A percentile compares a stretch with the other conserved stretches of the same genome.
phyloP scores from a whole-genome alignment of 2,888 invertebrate species.

The Idaea straminata region DNA sequence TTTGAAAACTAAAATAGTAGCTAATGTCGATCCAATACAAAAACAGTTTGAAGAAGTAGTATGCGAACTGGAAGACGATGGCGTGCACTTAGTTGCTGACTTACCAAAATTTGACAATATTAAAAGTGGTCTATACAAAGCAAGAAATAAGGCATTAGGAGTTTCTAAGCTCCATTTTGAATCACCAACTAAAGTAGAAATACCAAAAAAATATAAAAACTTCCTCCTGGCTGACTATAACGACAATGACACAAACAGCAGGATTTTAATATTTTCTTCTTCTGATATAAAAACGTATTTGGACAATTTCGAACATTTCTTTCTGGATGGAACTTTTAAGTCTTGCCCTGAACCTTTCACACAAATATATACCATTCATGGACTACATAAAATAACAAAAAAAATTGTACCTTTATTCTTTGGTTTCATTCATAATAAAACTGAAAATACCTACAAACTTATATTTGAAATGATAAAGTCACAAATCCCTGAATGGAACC shows the following conservation, averaged over 20 bases:
- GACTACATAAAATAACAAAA: conserved; percentile 8
- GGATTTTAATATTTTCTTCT: conserved; percentile 3
- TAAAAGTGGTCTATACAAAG: conserved; percentile 19
- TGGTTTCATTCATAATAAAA: conserved; percentile 5
- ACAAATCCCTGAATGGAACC: conserved; percentile 3
- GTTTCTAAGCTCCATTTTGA: conserved; percentile 13
- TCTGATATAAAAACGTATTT: not conserved
- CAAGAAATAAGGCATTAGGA: conserved; percentile 12
- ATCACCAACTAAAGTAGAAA: conserved; percentile 8
- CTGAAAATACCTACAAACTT: conserved; percentile 10
- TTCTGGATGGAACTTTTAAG: conserved; percentile 17
- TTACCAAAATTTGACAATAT: conserved; percentile 15
- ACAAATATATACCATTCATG: conserved; percentile 17
- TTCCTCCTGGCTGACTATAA: conserved; percentile 6
- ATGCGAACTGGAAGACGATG: conserved; percentile 12
- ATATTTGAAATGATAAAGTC: not conserved
- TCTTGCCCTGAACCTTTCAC: conserved; percentile 16
- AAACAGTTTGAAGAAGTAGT: conserved; percentile 15
- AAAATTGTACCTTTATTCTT: conserved; percentile 14
- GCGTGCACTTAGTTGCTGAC: conserved; percentile 11
- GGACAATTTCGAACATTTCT: conserved; percentile 9
- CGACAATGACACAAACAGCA: not conserved
- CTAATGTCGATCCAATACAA: conserved; percentile 1
- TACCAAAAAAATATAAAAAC: conserved; percentile 3
- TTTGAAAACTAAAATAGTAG: too few relatives aligned